These are phyloP conservation scores for Plebejus melissa DNA, from an alignment of 2,888 invertebrate genomes.

Conservation along the genomic window DNA sequence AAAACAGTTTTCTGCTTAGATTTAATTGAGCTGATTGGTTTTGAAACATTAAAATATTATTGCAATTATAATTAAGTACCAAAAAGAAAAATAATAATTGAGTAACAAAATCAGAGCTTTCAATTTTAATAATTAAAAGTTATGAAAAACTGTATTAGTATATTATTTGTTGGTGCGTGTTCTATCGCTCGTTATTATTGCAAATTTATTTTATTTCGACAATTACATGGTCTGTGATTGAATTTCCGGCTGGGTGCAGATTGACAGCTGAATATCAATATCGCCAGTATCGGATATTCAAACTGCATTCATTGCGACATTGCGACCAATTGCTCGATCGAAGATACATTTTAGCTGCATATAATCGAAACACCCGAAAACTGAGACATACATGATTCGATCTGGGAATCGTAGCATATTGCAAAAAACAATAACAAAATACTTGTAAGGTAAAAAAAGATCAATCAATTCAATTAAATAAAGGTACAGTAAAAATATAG, in stretches of 20 bases:
- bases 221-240: constrained; percentile 20
- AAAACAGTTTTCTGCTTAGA: too few species aligned
- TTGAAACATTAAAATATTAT: too few species aligned
- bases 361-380: neutral
- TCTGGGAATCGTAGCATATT: neutral
- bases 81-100: too few species aligned
- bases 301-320: constrained; percentile 11
- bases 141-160: too few species aligned
- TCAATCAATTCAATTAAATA: neutral
- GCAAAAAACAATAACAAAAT: neutral
- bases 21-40: too few species aligned
- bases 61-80: too few species aligned
- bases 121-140: too few species aligned
- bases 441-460: neutral
- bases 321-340: constrained; percentile 12
- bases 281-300: constrained; percentile 28
- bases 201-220: constrained; percentile 21
- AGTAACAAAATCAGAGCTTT: neutral
- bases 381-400: neutral
- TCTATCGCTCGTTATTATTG: neutral
- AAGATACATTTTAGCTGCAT: constrained; percentile 16
- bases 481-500: too few species aligned
- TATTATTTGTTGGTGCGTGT: neutral
- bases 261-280: constrained; percentile 29
- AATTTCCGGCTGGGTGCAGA: constrained; percentile 24